phyloP scores from a whole-genome alignment of 2,113 vertebrate genomes.

The Nipponia nippon region DNA sequence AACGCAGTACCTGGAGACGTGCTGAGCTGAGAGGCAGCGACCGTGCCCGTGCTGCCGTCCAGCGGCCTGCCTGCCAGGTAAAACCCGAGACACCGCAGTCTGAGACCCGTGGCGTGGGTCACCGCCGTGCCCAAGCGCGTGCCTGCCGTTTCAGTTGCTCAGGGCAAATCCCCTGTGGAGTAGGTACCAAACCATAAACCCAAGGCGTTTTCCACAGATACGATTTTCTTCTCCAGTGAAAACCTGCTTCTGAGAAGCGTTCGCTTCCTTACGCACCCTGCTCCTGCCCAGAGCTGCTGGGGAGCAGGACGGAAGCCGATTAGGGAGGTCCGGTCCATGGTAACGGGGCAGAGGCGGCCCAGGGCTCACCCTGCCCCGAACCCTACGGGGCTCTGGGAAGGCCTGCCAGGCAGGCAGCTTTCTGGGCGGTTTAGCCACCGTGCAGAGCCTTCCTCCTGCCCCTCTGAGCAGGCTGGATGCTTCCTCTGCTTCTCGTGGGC shows the following conservation, averaged over 20 bases:
- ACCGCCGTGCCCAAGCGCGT: rapidly evolving
- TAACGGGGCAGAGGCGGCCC: not conserved
- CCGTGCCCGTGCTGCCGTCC: not conserved
- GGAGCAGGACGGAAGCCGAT: not conserved
- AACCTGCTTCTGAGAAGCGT: not conserved
- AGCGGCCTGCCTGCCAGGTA: not conserved
- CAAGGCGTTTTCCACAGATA: not conserved
- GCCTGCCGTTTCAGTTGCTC: too few species aligned
- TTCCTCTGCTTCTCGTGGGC: not conserved
- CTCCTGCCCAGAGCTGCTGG: not conserved
- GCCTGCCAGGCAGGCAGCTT: rapidly evolving
- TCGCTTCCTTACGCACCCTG: not conserved
- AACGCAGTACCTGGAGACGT: not conserved
- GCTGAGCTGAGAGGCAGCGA: not conserved
- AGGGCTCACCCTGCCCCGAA: not conserved
- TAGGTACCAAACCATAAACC: not conserved
- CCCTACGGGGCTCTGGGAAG: rapidly evolving
- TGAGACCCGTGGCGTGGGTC: rapidly evolving
- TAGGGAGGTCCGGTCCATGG: rapidly evolving
- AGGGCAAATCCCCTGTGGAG: rapidly evolving
- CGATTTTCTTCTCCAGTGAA: not conserved
- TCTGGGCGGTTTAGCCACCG: rapidly evolving
- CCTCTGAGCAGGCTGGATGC: rapidly evolving
- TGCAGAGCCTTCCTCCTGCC: not conserved
- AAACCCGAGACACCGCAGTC: not conserved